These are phyloP conservation scores for Charadrius vociferus DNA, from an alignment of 2,113 vertebrate genomes.

Conservation along the genomic window DNA sequence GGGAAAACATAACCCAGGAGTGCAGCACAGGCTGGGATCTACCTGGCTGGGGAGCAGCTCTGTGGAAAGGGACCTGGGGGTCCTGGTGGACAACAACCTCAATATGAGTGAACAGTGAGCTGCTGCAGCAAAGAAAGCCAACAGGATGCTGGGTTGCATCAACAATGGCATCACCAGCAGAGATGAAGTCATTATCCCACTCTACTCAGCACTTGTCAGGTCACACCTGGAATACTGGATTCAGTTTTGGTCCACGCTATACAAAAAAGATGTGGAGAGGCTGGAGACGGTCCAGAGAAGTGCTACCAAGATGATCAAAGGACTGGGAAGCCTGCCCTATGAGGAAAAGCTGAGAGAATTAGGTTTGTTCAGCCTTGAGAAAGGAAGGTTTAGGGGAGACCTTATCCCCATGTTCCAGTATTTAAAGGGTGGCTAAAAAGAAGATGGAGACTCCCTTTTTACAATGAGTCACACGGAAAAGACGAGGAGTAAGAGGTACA, in stretches of 20 bases:
- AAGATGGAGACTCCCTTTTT: background rate
- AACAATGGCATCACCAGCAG: background rate
- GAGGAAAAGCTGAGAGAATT: background rate
- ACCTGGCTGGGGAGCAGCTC: background rate
- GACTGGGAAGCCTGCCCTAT: too few relatives aligned
- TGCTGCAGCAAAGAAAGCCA: background rate
- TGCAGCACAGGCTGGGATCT: background rate
- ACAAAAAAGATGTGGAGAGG: background rate
- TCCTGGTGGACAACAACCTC: background rate
- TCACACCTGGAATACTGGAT: background rate
- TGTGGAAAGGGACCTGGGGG: background rate
- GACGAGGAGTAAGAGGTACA: background rate
- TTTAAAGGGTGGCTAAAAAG: background rate
- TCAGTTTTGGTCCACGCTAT: background rate
- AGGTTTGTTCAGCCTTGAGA: background rate
- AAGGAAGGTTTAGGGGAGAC: background rate
- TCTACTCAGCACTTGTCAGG: background rate
- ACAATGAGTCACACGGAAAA: background rate
- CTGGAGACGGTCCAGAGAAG: background rate
- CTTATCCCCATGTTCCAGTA: background rate
- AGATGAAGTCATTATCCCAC: background rate
- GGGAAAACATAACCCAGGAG: background rate
- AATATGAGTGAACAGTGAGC: background rate
- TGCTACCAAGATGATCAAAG: background rate
- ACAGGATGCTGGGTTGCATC: background rate